A percentile compares a stretch with the other conserved stretches of the same genome.
phyloP scores from a whole-genome alignment of 1,140 invertebrate species.

The Caenorhabditis brenneri region DNA sequence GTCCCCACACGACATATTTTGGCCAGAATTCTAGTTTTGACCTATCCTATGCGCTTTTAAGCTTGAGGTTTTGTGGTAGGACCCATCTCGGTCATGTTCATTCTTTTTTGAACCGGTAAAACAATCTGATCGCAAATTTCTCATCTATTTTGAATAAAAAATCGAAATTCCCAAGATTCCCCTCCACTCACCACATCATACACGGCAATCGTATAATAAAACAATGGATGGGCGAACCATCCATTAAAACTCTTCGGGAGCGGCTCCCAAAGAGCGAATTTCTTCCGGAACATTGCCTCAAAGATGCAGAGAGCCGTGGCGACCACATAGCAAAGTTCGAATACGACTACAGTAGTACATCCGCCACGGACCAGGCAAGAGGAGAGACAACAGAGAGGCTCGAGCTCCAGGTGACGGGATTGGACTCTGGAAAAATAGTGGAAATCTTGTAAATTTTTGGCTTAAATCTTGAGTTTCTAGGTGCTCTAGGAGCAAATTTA shows the following conservation, averaged over 20 bases:
- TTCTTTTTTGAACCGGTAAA: too few species aligned
- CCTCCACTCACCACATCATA: conserved; percentile 51
- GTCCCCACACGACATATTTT: too few species aligned
- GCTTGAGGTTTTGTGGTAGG: too few species aligned
- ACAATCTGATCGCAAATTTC: too few species aligned
- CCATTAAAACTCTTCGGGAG: conserved; percentile 48
- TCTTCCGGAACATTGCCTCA: conserved; percentile 39
- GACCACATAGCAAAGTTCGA: conserved; percentile 51
- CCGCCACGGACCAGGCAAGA: conserved; percentile 58
- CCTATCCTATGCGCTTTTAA: too few species aligned
- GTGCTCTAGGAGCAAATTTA: too few species aligned
- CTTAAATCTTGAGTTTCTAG: background rate
- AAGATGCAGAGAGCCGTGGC: conserved; percentile 43
- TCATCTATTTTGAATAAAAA: too few species aligned
- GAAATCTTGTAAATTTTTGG: background rate
- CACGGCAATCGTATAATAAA: conserved; percentile 40
- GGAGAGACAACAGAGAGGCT: conserved; percentile 58
- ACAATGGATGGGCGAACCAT: conserved; percentile 46
- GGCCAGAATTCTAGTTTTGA: too few species aligned
- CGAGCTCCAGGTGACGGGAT: conserved; percentile 56
- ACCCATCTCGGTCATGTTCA: too few species aligned
- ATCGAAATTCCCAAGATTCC: too few species aligned
- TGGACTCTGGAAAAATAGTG: conserved; percentile 54
- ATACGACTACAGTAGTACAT: conserved; percentile 55
- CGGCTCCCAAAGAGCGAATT: conserved; percentile 49